phyloP scores from a whole-genome alignment of 2,113 vertebrate genomes.

The Motacilla alba region DNA sequence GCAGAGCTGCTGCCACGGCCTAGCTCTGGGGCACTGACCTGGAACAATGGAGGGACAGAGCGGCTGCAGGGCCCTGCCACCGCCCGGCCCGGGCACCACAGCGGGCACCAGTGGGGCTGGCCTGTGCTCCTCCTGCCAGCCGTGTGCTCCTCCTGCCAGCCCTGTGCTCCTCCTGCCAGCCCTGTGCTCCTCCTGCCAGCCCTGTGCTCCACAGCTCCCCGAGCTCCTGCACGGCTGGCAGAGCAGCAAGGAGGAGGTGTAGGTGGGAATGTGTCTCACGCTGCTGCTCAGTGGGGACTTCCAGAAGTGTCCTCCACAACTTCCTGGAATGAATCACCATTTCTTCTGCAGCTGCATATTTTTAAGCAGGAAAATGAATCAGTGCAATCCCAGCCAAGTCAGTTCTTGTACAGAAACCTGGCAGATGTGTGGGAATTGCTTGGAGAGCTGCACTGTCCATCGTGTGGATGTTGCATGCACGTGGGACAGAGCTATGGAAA shows the following conservation, averaged over 20 bases:
- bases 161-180: neutral
- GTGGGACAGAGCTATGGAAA: neutral
- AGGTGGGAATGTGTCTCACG: neutral
- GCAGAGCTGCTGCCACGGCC: neutral
- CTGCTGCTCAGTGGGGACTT: neutral
- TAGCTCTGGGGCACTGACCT: neutral
- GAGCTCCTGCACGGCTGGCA: neutral
- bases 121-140: neutral
- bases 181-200: neutral
- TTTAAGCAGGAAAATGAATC: neutral
- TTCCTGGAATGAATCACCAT: neutral
- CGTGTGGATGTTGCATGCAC: neutral
- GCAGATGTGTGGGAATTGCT: neutral
- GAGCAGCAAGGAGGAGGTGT: neutral
- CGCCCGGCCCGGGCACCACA: rapidly evolving
- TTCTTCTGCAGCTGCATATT: neutral
- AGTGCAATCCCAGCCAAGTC: neutral
- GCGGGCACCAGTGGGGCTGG: neutral
- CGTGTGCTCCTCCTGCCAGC: neutral
- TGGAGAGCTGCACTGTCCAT: neutral
- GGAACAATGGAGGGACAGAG: neutral
- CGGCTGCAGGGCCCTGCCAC: neutral
- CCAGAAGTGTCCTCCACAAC: neutral
- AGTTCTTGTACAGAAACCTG: neutral
- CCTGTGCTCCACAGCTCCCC: rapidly evolving